Evolutionary conservation across 2,797 vertebrate species (phyloP).

Genomic region (Sebastes diploproa): DNA sequence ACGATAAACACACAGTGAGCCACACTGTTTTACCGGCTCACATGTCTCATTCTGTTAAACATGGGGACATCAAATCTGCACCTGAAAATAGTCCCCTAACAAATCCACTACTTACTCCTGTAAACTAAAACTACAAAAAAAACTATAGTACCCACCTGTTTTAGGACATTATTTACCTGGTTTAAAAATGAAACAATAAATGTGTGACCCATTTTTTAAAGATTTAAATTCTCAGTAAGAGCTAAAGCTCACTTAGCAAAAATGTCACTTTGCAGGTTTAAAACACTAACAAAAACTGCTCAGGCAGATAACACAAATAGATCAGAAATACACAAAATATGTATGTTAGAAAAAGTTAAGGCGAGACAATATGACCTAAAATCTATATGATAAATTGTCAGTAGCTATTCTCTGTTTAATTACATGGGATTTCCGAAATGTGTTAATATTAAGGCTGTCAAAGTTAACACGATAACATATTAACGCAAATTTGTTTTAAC

Average conservation of each 20-base stretch:
- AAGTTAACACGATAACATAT: no score
- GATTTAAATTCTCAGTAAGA: not conserved
- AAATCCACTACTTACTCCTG: no score
- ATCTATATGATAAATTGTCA: not conserved
- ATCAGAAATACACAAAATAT: not conserved
- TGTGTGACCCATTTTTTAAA: not conserved
- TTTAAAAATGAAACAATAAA: no score
- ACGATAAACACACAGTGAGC: not conserved
- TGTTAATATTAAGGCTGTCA: not conserved
- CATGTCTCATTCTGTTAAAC: not conserved
- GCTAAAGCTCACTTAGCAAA: not conserved
- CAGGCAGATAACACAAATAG: not conserved
- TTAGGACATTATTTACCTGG: no score
- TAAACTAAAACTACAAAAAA: no score
- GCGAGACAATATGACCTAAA: not conserved
- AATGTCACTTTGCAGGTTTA: not conserved
- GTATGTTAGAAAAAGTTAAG: not conserved
- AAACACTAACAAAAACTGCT: not conserved
- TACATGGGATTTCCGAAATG: not conserved
- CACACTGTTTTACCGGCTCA: not conserved
- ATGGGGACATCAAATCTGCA: not conserved
- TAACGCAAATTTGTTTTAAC: no score
- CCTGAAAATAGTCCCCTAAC: no score
- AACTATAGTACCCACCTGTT: no score
- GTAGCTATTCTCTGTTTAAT: not conserved